Evolutionary conservation across 2,797 vertebrate genomes (phyloP).

Genomic region (Pangasius sanitwongsei): DNA sequence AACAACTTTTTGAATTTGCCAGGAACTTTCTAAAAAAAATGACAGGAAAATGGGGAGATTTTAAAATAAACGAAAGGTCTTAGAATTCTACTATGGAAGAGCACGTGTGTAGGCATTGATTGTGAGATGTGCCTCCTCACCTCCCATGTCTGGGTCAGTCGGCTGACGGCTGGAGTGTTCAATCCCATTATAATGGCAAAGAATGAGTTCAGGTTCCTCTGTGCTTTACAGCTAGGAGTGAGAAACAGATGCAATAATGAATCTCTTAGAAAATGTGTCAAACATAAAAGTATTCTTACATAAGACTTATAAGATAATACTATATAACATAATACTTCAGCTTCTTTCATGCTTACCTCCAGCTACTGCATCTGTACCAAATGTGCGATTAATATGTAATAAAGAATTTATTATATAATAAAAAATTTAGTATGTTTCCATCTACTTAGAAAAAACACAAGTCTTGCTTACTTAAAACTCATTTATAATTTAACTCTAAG

Average conservation of each 20-base stretch:
- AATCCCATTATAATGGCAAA: constrained; percentile 98
- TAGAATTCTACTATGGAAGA: neutral
- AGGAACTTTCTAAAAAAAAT: constrained; percentile 86
- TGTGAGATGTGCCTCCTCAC: constrained; percentile 65
- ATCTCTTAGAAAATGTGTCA: constrained; percentile 17
- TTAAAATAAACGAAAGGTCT: constrained; percentile 13
- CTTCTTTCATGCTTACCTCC: neutral
- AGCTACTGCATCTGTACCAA: neutral
- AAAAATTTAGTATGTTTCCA: neutral
- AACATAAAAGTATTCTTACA: neutral
- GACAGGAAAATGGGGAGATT: neutral
- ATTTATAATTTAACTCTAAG: neutral
- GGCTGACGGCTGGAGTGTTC: constrained; percentile 91
- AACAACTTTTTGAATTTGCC: constrained; percentile 98
- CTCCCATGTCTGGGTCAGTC: constrained; percentile 96
- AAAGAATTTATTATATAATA: neutral
- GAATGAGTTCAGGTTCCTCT: constrained; percentile 94
- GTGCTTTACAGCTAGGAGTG: constrained; percentile 88
- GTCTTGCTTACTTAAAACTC: neutral
- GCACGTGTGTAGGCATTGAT: neutral
- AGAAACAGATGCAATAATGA: neutral
- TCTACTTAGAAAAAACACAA: neutral
- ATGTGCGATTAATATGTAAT: neutral
- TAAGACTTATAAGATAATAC: neutral
- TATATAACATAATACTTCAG: neutral